Percentiles rank a stretch among this genome's conserved stretches.
Evolutionary conservation across 2,888 invertebrate genomes (phyloP).

Genomic region (Eudemis profundana): DNA sequence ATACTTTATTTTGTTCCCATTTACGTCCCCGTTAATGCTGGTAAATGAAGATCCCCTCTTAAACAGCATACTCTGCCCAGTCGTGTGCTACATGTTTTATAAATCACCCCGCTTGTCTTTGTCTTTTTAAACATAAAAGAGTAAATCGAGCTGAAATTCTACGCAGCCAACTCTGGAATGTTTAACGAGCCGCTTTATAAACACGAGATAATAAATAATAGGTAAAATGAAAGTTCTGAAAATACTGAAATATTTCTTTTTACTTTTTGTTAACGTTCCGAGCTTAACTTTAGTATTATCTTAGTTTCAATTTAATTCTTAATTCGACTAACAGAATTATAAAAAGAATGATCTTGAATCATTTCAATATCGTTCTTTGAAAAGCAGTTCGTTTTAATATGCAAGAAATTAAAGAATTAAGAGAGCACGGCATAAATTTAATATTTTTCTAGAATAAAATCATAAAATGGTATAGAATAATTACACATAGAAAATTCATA

Average conservation of each 20-base stretch:
- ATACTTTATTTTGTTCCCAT: neutral
- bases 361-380: no score
- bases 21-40: neutral
- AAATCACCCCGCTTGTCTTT: slow-evolving; percentile 30
- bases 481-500: no score
- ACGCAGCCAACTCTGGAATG: slow-evolving; percentile 17
- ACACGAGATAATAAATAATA: neutral
- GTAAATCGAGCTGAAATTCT: slow-evolving; percentile 32
- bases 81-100: slow-evolving; percentile 17
- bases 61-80: neutral
- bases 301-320: no score
- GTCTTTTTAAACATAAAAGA: slow-evolving; percentile 13
- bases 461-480: no score
- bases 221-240: neutral
- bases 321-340: no score
- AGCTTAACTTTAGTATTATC: no score
- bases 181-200: slow-evolving; percentile 19
- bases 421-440: no score
- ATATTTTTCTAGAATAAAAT: no score
- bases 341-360: no score
- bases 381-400: no score
- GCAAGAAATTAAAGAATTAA: no score
- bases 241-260: neutral
- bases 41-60: slow-evolving; percentile 17
- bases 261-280: neutral